Conservation (phyloP, 2,113 vertebrate species). For the Gallinago undulata region DNA sequence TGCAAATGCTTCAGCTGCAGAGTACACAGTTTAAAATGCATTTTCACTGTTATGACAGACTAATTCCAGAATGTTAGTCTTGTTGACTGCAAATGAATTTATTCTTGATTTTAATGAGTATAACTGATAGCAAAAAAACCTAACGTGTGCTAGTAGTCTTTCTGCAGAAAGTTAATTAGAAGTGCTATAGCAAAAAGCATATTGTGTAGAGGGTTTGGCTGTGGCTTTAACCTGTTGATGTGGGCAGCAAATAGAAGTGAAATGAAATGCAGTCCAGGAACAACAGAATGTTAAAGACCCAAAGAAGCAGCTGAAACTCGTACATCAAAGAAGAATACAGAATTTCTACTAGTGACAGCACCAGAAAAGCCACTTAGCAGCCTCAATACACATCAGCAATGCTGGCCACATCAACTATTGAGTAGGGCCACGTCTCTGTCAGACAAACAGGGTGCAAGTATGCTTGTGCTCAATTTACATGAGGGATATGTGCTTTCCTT, state of each 20-base stretch:
- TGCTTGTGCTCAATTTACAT: slow-evolving; percentile 30
- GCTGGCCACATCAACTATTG: not conserved
- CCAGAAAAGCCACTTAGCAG: not conserved
- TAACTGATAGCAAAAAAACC: not conserved
- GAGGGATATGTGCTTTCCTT: slow-evolving; percentile 14
- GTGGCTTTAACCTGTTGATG: not conserved
- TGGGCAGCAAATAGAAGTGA: not conserved
- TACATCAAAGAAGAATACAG: not conserved
- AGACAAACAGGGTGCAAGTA: not conserved
- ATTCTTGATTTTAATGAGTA: slow-evolving; percentile 5
- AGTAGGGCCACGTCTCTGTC: not conserved
- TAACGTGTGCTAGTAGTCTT: not conserved
- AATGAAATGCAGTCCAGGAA: not conserved
- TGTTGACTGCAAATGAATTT: not conserved
- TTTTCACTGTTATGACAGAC: not conserved
- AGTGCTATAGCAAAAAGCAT: not conserved
- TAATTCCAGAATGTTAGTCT: slow-evolving; percentile 15
- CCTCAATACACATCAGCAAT: not conserved
- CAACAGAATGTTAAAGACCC: not conserved
- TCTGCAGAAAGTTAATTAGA: slow-evolving; percentile 15
- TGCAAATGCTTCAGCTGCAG: not conserved
- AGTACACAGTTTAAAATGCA: not conserved
- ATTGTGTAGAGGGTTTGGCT: not conserved
- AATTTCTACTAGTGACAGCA: not conserved
- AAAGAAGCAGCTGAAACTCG: not conserved